Evolutionary conservation across 2,888 invertebrate genomes (phyloP), one percentile per base, ranked within the genome.

Genomic region (Rhagonycha fulva): DNA sequence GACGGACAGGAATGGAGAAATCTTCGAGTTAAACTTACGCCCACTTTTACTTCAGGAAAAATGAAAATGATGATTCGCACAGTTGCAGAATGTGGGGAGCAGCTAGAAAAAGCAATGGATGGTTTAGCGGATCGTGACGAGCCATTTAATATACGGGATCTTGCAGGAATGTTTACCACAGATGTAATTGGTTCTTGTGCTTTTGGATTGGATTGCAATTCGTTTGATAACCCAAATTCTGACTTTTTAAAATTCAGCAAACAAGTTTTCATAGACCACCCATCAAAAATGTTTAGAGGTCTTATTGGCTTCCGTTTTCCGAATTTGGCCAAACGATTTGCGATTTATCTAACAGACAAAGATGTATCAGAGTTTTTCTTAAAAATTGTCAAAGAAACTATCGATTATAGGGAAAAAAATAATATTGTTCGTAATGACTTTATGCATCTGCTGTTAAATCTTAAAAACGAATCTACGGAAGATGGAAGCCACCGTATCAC

Each of bases 1-100:
- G 87, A 87, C 62, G 91, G 90, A 0, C 85, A 88, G 10, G 86
- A 88, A n/a, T 94, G 94, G 93, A 92, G 89, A 81, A 88, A 87
- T 23, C 83, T 93, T 24, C 88, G 93, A 9, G 79, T 88, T 0
- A 63, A 63, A 19, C 19, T 63, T 11, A 63, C 63, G 11, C 63
- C 63, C 0, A 47, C 69, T 0, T 75, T 72, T 62, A 71, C 68
- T 3, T 68, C 68, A 7, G 62, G 71, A 28, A 71, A 71, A 62
- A 84, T 89, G n/a, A 82, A 86, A 4, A 88, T 90, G 72, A 87
- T 90, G n/a, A 85, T 88, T 26, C 32, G 84, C 68, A 63, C 84
- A 74, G 9, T 75, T 5, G 10, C 26, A 7, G 23, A 23, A 9
- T 72, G 75, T 66, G 67, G 32, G 9, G 14, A 75, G 5, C 66